Conservation (phyloP, 2,113 vertebrate genomes). For the Sclerurus mexicanus region DNA sequence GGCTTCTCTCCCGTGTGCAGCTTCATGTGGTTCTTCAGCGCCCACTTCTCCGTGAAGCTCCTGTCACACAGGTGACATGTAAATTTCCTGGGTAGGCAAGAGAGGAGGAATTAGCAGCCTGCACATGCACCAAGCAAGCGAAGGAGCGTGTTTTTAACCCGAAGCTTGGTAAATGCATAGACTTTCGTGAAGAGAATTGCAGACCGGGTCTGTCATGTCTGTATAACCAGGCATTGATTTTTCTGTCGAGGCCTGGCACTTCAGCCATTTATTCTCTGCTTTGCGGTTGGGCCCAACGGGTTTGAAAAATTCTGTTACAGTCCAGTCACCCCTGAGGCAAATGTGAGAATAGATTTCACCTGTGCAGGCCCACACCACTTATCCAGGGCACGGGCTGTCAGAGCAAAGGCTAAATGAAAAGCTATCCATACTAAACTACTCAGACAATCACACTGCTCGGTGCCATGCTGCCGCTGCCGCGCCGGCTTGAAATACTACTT, state of each 20-base stretch:
- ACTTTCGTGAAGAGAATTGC: slow-evolving; percentile 72
- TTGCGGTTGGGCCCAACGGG: slow-evolving; percentile 97
- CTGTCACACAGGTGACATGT: slow-evolving; percentile 93
- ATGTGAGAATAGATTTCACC: slow-evolving; percentile 99
- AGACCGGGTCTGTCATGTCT: slow-evolving; percentile 91
- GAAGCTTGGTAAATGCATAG: slow-evolving; percentile 45
- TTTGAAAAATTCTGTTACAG: slow-evolving; percentile 99
- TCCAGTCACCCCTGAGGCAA: slow-evolving; percentile 96
- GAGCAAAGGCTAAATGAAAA: slow-evolving; percentile 94
- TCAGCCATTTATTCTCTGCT: slow-evolving; percentile 99
- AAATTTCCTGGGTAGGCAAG: slow-evolving; percentile 86
- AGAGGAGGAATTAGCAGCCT: slow-evolving; percentile 65
- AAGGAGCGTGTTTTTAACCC: slow-evolving; percentile 65
- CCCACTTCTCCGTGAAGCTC: slow-evolving; percentile 98
- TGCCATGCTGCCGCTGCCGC: slow-evolving; percentile 46
- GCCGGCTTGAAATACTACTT: slow-evolving; percentile 59
- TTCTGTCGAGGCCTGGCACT: slow-evolving; percentile 97
- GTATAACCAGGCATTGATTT: slow-evolving; percentile 99
- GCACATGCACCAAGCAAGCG: slow-evolving; percentile 48
- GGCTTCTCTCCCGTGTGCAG: slow-evolving; percentile 98
- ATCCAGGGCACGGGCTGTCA: slow-evolving; percentile 91
- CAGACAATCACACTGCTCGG: slow-evolving; percentile 70
- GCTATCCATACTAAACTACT: slow-evolving; percentile 87
- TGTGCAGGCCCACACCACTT: slow-evolving; percentile 95
- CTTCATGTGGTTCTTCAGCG: slow-evolving; percentile 98